These are phyloP conservation scores for Apocrypta bakeri DNA, from an alignment of 1,140 invertebrate genomes.

Conservation along the genomic window DNA sequence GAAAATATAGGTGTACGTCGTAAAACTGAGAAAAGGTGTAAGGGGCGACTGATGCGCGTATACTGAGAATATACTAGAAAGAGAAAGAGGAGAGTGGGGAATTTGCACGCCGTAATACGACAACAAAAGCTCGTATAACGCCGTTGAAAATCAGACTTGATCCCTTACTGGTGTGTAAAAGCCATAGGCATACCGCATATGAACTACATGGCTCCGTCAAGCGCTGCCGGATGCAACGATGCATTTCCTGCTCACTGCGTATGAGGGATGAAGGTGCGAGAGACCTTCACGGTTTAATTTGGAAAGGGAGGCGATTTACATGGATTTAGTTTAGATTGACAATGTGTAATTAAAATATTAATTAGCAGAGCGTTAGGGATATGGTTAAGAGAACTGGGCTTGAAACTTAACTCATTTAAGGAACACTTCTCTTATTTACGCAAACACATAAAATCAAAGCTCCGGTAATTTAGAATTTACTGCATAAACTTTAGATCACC, in stretches of 20 bases:
- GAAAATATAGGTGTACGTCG: neutral
- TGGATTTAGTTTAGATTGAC: too few species aligned
- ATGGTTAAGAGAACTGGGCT: too few species aligned
- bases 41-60: too few species aligned
- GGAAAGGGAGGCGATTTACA: too few species aligned
- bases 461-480: too few species aligned
- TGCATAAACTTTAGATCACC: too few species aligned
- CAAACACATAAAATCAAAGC: too few species aligned
- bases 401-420: too few species aligned
- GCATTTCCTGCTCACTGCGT: neutral
- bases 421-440: too few species aligned
- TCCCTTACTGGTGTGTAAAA: neutral
- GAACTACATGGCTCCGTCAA: neutral
- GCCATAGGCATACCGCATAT: neutral
- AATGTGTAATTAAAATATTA: too few species aligned
- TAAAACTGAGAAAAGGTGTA: neutral
- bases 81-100: neutral
- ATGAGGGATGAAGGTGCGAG: neutral
- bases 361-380: too few species aligned
- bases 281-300: neutral
- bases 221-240: neutral
- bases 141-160: constrained; percentile 31
- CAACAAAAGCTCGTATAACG: constrained; percentile 14
- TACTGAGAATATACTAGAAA: too few species aligned
- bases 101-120: constrained; percentile 1